Percentiles rank a stretch among this genome's conserved stretches.
Evolutionary conservation across 1,140 invertebrate genomes (phyloP).

Genomic region (Bombus waltoni): DNA sequence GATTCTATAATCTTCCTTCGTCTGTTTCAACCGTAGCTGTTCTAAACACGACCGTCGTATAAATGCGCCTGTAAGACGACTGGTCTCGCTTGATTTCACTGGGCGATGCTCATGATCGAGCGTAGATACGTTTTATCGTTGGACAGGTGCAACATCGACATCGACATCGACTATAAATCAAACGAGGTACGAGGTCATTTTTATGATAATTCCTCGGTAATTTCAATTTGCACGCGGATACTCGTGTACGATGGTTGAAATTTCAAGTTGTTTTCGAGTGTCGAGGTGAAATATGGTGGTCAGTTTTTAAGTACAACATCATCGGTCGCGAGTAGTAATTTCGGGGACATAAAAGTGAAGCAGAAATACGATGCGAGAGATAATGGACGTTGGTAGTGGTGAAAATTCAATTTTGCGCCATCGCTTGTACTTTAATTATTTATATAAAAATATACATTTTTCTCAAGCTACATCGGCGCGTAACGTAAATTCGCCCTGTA

Average conservation of each 20-base stretch:
- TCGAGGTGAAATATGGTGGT: background rate
- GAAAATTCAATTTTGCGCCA: background rate
- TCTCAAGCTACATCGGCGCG: too few relatives aligned
- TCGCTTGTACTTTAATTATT: background rate
- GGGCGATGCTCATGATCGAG: too few relatives aligned
- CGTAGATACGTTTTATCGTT: background rate
- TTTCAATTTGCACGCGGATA: background rate
- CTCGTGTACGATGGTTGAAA: background rate
- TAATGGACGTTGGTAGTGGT: background rate
- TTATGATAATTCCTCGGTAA: background rate
- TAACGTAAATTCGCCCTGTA: too few relatives aligned
- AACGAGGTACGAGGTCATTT: background rate
- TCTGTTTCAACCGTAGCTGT: too few relatives aligned
- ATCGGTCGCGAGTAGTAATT: background rate
- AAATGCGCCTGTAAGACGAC: too few relatives aligned
- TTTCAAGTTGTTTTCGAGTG: background rate
- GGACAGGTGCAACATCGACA: background rate
- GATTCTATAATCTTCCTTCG: too few relatives aligned
- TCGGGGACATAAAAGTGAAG: background rate
- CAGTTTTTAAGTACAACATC: background rate
- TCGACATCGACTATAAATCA: background rate
- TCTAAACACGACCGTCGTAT: too few relatives aligned
- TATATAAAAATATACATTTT: too few relatives aligned
- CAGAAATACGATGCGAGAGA: background rate
- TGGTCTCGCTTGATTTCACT: too few relatives aligned